Evolutionary conservation across 2,797 vertebrate species (phyloP).

Genomic region (Eulemur mongoz): DNA sequence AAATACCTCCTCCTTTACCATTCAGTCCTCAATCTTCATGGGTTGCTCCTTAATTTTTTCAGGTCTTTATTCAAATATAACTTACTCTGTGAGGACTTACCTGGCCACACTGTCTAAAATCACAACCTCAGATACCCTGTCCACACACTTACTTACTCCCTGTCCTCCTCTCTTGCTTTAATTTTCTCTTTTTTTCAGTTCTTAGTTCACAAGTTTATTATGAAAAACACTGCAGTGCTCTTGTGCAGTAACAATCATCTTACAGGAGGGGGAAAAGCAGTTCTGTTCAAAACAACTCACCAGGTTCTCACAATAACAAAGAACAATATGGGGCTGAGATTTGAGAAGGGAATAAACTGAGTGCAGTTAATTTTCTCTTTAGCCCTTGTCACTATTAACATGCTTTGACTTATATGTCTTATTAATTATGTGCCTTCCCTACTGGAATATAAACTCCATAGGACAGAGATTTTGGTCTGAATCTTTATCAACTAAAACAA

Average conservation of each 20-base stretch:
- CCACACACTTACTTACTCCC: background rate
- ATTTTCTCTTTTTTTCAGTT: background rate
- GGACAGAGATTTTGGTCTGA: background rate
- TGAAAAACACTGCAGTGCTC: too few relatives aligned
- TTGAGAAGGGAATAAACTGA: too few relatives aligned
- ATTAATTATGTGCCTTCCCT: background rate
- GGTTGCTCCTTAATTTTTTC: background rate
- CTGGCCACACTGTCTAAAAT: background rate
- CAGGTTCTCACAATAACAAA: too few relatives aligned
- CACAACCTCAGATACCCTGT: background rate
- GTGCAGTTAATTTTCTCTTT: conserved; percentile 23
- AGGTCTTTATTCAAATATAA: background rate
- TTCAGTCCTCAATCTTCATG: background rate
- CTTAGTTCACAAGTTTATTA: too few relatives aligned
- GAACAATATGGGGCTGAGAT: too few relatives aligned
- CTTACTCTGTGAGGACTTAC: background rate
- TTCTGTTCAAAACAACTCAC: too few relatives aligned
- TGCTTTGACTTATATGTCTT: background rate
- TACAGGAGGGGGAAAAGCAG: too few relatives aligned
- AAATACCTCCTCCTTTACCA: background rate
- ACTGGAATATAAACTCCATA: conserved; percentile 3
- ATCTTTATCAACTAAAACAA: background rate
- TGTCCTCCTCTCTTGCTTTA: background rate
- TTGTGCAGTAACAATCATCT: too few relatives aligned
- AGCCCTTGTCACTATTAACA: background rate